Evolutionary conservation across 2,888 invertebrate genomes (phyloP).

Genomic region (Perizoma affinitatum): DNA sequence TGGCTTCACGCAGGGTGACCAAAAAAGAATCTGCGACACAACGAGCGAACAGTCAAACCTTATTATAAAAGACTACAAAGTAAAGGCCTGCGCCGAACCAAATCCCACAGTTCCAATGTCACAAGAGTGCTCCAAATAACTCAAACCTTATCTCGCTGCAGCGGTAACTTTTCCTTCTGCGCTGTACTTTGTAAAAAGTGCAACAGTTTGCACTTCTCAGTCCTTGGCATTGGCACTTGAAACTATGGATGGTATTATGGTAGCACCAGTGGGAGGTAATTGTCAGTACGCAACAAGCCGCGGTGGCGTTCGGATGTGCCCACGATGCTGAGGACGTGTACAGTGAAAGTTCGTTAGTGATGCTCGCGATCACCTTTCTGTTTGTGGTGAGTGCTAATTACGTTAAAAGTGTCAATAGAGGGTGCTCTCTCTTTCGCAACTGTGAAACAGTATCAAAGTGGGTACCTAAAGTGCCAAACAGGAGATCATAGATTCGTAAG

Average conservation of each 20-base stretch:
- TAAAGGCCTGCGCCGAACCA: constrained; percentile 8
- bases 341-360: constrained; percentile 82
- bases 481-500: too few relatives aligned
- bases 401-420: constrained; percentile 67
- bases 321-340: constrained; percentile 67
- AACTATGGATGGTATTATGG: too few relatives aligned
- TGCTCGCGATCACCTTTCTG: constrained; percentile 78
- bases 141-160: constrained; percentile 46
- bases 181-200: constrained; percentile 51
- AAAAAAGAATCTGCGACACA: too few relatives aligned
- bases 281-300: constrained; percentile 67
- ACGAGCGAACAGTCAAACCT: too few relatives aligned
- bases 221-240: constrained; percentile 61
- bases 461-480: constrained; percentile 15
- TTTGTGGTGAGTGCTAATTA: constrained; percentile 81
- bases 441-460: constrained; percentile 34
- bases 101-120: constrained; percentile 25
- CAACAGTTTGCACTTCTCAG: constrained; percentile 59
- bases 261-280: constrained; percentile 17
- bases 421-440: constrained; percentile 55
- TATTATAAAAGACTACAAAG: too few relatives aligned
- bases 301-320: constrained; percentile 58
- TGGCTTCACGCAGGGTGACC: not conserved
- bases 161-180: constrained; percentile 64
- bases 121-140: constrained; percentile 39